A percentile compares a stretch with the other conserved stretches of the same genome.
These are phyloP conservation scores for Drosophila lacertosa DNA, from an alignment of 1,140 invertebrate species.

Conservation along the genomic window DNA sequence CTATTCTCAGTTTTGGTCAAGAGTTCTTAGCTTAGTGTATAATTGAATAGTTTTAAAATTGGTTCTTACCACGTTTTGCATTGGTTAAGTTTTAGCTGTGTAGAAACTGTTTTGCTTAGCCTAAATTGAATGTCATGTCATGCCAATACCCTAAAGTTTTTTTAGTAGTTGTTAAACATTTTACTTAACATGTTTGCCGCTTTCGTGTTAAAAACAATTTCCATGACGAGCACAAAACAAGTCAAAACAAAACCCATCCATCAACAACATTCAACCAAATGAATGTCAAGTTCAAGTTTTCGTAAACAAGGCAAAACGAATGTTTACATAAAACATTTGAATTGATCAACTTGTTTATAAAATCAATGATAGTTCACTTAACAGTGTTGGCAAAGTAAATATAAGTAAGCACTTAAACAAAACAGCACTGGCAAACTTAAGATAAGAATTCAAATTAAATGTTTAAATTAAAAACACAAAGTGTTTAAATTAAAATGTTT, in stretches of 20 bases:
- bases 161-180: neutral
- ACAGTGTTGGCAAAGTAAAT: neutral
- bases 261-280: conserved; percentile 23
- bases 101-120: neutral
- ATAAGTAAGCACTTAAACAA: neutral
- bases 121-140: neutral
- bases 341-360: conserved; percentile 13
- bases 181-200: neutral
- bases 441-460: no score
- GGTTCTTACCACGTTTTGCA: neutral
- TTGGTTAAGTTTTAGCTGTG: no score
- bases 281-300: conserved; percentile 18
- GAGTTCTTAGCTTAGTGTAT: neutral
- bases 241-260: conserved; percentile 17
- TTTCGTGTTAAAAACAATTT: conserved; percentile 10
- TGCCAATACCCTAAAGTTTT: neutral
- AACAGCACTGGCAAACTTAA: neutral
- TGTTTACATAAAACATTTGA: conserved; percentile 27
- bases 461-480: no score
- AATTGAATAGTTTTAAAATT: no score
- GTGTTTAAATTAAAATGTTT: no score
- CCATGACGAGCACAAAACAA: neutral
- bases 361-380: conserved; percentile 31
- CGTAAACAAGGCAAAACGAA: conserved; percentile 16
- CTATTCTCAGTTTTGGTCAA: conserved; percentile 1